A percentile compares a stretch with the other conserved stretches of the same genome.
Evolutionary conservation across 92 coral and sea anemone species (phyloP).

Genomic region (Porites divaricata): DNA sequence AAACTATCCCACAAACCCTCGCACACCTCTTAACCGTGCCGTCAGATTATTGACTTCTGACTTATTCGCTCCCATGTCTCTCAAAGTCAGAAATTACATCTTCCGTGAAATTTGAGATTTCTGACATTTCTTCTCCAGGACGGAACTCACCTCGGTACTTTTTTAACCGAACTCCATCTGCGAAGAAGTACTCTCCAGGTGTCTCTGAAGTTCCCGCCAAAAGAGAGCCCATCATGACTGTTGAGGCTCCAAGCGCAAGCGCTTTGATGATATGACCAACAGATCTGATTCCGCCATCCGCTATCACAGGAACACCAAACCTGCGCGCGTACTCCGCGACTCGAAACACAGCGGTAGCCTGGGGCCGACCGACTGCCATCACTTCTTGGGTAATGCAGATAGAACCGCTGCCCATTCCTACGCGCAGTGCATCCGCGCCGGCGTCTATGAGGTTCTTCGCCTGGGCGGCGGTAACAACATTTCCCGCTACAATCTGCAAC

Average conservation of each 20-base stretch:
- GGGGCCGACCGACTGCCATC: constrained; percentile 99
- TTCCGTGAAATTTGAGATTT: background rate
- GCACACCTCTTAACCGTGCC: no score
- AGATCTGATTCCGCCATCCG: constrained; percentile 95
- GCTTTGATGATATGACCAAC: constrained; percentile 97
- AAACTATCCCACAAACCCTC: no score
- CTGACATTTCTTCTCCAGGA: background rate
- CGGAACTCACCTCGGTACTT: constrained; percentile 85
- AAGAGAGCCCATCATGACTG: constrained; percentile 99
- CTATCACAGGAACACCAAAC: constrained; percentile 95
- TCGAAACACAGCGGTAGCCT: constrained; percentile 95
- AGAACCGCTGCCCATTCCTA: constrained; percentile 99
- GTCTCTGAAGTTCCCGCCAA: constrained; percentile 98
- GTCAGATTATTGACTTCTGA: no score
- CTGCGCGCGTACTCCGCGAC: constrained; percentile 95
- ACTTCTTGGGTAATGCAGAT: constrained; percentile 98
- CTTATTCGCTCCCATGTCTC: no score
- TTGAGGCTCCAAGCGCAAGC: constrained; percentile 92
- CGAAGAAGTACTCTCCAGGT: constrained; percentile 96
- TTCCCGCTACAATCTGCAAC: constrained; percentile 89
- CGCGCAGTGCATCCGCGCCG: constrained; percentile 94
- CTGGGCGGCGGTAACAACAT: constrained; percentile 96
- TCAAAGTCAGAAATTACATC: no score
- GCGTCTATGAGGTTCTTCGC: constrained; percentile 98
- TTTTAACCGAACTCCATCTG: constrained; percentile 93